Conservation (phyloP, 2,797 vertebrate genomes). For the Cirrhinus mrigala region DNA sequence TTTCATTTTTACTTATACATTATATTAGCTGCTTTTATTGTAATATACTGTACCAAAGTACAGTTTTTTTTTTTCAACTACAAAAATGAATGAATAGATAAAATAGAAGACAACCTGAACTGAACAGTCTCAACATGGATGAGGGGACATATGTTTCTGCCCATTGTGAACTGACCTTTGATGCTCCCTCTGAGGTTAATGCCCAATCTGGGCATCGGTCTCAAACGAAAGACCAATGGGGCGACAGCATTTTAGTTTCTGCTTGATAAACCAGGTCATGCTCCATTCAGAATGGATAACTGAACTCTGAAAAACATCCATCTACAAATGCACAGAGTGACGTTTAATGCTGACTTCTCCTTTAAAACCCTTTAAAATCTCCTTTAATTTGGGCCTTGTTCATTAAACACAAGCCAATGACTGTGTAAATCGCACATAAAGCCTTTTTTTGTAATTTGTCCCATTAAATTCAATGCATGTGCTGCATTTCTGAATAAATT, state of each 20-base stretch:
- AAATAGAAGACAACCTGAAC: not conserved
- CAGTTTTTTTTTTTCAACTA: not conserved
- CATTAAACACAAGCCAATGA: not conserved
- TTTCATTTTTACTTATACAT: not conserved
- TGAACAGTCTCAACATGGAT: conserved; percentile 30
- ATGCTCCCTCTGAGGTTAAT: conserved; percentile 68
- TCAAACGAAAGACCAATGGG: conserved; percentile 73
- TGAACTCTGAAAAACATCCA: conserved; percentile 29
- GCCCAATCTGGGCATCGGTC: conserved; percentile 70
- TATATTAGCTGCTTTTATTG: not conserved
- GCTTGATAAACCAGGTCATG: conserved; percentile 75
- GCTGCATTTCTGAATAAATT: conserved; percentile 11
- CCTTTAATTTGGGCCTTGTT: not conserved
- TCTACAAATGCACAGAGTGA: not conserved
- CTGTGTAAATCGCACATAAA: not conserved
- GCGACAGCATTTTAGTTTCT: conserved; percentile 77
- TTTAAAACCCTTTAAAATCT: too few relatives aligned
- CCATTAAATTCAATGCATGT: not conserved
- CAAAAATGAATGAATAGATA: not conserved
- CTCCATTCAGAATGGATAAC: conserved; percentile 32
- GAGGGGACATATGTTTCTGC: conserved; percentile 28
- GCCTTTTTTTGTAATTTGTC: not conserved
- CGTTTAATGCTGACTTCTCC: not conserved
- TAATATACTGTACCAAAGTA: not conserved
- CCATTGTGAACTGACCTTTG: conserved; percentile 43